Conservation (phyloP, 2,888 invertebrate species). For the Alsophila aescularia region DNA sequence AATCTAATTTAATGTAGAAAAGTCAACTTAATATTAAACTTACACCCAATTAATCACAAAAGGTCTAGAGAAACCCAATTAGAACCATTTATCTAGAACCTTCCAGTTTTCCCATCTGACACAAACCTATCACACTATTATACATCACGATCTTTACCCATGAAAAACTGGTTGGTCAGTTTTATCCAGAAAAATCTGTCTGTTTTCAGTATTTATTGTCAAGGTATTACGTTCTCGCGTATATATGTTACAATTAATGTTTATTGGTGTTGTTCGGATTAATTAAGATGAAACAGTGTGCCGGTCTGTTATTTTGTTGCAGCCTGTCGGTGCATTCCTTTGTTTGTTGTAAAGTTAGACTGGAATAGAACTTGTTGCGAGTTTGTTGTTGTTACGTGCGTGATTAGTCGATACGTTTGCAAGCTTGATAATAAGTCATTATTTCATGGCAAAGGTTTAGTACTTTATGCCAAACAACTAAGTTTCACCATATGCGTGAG, state of each 20-base stretch:
- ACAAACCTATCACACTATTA: not conserved
- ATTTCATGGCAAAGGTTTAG: too few species aligned
- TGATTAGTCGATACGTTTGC: too few species aligned
- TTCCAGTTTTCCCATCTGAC: slow-evolving; percentile 5
- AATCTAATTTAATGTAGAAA: too few species aligned
- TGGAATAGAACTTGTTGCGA: slow-evolving; percentile 13
- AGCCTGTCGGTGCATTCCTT: slow-evolving; percentile 3
- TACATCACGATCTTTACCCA: slow-evolving; percentile 14
- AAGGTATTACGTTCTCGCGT: slow-evolving; percentile 16
- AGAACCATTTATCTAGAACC: slow-evolving; percentile 1
- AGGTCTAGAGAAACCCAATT: not conserved
- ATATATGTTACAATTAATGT: slow-evolving; percentile 36
- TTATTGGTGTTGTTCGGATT: slow-evolving; percentile 35
- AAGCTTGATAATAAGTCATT: too few species aligned
- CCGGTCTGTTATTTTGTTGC: slow-evolving; percentile 13
- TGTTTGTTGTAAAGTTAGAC: slow-evolving; percentile 23
- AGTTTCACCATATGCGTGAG: too few species aligned
- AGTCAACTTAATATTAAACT: too few species aligned
- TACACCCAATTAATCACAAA: too few species aligned
- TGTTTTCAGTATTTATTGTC: slow-evolving; percentile 6
- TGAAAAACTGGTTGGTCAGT: slow-evolving; percentile 18
- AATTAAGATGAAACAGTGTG: slow-evolving; percentile 33
- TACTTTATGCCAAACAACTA: too few species aligned
- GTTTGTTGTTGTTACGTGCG: not conserved
- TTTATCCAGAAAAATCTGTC: slow-evolving; percentile 12